Conservation (phyloP, 2,797 vertebrate species). For the Dryobates pubescens region DNA sequence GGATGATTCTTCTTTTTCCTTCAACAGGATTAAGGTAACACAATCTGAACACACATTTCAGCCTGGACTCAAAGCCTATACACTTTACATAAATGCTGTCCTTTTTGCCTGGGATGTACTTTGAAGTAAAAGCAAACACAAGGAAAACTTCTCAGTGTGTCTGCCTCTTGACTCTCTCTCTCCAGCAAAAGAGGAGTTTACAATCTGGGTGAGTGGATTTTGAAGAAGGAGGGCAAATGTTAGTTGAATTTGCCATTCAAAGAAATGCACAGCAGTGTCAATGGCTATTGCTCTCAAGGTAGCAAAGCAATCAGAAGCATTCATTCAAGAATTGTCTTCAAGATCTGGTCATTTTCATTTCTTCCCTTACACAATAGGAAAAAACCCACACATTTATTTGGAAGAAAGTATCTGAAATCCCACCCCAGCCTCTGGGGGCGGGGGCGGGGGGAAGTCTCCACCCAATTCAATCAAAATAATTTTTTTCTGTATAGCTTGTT, state of each 20-base stretch:
- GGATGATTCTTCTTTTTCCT: slow-evolving; percentile 63
- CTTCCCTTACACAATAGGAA: neutral
- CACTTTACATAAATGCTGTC: slow-evolving; percentile 64
- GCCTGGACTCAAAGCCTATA: slow-evolving; percentile 50
- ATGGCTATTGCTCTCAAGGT: neutral
- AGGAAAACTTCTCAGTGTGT: slow-evolving; percentile 24
- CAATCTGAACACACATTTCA: slow-evolving; percentile 69
- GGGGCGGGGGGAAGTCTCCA: neutral
- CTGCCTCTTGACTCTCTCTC: slow-evolving; percentile 13
- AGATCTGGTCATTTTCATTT: neutral
- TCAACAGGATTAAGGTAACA: slow-evolving; percentile 72
- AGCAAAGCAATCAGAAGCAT: neutral
- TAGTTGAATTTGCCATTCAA: neutral
- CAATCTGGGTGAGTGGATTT: neutral
- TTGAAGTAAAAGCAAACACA: slow-evolving; percentile 63
- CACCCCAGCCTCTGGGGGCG: neutral
- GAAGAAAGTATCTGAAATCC: neutral
- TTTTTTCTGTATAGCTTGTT: neutral
- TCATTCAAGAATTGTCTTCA: neutral
- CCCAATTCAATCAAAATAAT: neutral
- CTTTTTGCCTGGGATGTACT: slow-evolving; percentile 51
- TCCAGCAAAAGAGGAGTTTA: slow-evolving; percentile 27
- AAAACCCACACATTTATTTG: neutral
- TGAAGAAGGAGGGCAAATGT: neutral
- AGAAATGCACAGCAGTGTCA: neutral